phyloP scores from a whole-genome alignment of 2,888 invertebrate species.

The Eledona agricola region DNA sequence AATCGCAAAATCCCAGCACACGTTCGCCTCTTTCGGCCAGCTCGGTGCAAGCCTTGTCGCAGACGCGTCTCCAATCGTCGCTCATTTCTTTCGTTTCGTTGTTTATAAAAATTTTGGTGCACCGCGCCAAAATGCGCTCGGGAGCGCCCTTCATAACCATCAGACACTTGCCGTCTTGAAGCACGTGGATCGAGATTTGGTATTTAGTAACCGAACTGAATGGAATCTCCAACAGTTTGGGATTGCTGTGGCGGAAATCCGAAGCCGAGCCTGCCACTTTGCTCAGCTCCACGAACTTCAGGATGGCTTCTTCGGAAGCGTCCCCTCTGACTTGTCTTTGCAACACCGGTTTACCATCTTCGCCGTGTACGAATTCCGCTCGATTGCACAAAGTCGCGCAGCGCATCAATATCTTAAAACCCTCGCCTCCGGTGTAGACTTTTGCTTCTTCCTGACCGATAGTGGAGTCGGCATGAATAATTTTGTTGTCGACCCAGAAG shows the following conservation, averaged over 20 bases:
- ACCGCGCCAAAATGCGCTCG: constrained; percentile 75
- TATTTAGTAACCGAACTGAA: constrained; percentile 76
- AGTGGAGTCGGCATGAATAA: constrained; percentile 57
- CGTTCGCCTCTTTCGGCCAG: constrained; percentile 83
- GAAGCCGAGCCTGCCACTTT: constrained; percentile 17
- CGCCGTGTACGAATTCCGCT: constrained; percentile 69
- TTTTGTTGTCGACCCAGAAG: constrained; percentile 75
- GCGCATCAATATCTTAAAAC: constrained; percentile 44
- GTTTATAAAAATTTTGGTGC: constrained; percentile 68
- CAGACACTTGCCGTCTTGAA: constrained; percentile 64
- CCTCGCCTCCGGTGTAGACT: constrained; percentile 35
- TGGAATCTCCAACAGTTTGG: constrained; percentile 71
- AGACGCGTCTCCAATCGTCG: constrained; percentile 65
- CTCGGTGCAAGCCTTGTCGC: constrained; percentile 78
- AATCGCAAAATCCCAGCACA: constrained; percentile 86
- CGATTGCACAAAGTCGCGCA: constrained; percentile 71
- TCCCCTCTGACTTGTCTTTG: constrained; percentile 71
- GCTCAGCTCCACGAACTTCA: constrained; percentile 69
- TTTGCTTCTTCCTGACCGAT: constrained; percentile 50
- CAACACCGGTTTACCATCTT: constrained; percentile 62
- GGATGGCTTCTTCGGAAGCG: constrained; percentile 69
- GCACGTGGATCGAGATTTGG: constrained; percentile 72
- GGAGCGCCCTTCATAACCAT: constrained; percentile 82
- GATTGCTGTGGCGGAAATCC: constrained; percentile 62
- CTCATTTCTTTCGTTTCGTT: constrained; percentile 67